phyloP scores from a whole-genome alignment of 2,888 invertebrate species.

The Fragum whitleyi region DNA sequence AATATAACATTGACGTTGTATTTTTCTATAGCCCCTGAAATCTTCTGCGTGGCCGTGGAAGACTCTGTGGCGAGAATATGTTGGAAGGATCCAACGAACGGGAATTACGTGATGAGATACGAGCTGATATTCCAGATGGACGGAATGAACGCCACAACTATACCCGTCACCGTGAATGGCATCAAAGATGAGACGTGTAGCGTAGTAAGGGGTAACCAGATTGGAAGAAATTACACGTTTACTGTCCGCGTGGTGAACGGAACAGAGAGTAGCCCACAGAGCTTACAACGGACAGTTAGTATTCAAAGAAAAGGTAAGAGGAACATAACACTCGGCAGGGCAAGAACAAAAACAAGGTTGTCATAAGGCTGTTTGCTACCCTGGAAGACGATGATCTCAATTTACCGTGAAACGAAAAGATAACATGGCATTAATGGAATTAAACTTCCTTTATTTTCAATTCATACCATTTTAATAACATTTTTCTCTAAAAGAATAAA shows the following conservation, averaged over 20 bases:
- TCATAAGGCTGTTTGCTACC: no score
- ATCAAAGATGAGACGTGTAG: conserved; percentile 70
- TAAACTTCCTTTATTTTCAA: no score
- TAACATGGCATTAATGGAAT: no score
- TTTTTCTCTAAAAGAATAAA: no score
- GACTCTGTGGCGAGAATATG: conserved; percentile 66
- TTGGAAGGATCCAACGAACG: conserved; percentile 74
- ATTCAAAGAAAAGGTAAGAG: conserved; percentile 65
- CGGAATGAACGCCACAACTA: conserved; percentile 64
- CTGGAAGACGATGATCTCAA: no score
- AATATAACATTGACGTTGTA: conserved; percentile 71
- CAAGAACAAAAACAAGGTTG: no score
- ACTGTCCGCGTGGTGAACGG: conserved; percentile 67
- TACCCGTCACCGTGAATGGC: conserved; percentile 65
- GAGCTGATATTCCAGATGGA: conserved; percentile 69
- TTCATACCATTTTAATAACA: no score
- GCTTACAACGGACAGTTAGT: conserved; percentile 68
- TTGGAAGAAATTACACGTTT: conserved; percentile 64
- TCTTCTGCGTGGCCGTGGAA: conserved; percentile 71
- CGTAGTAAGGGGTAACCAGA: conserved; percentile 62
- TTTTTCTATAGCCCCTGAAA: conserved; percentile 72
- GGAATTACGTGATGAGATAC: conserved; percentile 70
- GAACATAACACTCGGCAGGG: no score
- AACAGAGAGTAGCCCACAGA: conserved; percentile 67
- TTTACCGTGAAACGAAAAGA: no score